Base-by-base conservation (phyloP, 2,888 invertebrate genomes). In the Autographa pulchrina region DNA sequence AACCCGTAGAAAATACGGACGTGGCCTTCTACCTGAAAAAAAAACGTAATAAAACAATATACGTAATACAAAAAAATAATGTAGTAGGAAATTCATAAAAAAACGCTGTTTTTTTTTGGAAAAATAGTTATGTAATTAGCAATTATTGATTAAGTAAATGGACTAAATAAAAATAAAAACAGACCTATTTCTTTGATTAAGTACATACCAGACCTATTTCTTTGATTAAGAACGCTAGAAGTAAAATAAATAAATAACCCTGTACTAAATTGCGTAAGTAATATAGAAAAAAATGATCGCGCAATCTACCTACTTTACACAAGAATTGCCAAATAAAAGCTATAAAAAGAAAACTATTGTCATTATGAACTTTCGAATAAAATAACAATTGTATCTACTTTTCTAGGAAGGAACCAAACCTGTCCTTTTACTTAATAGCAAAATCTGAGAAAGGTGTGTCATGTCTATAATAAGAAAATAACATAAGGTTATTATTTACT, bases 1-100 rank as follows among this genome's bases (percentile, higher is more conserved):
- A 97, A 86, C 0, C 96, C 97, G 87, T 97, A 97, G 3, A 97
- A 86, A 32, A 97, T 93, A 16, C 97, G 94, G 16, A 97, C 94
- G 83, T 96, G 92, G 4, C 96, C 96, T 63, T 94, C 91, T 35
- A 97, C 96, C 93, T 95, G 89, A 14, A 59, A 68, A 35, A 0
- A 32, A 63, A 25, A 20, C 11, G 25, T 25, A 25, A 25, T 25
- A 25, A 25, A n/a, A n/a, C n/a, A n/a, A n/a, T n/a, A n/a, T n/a
- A n/a, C n/a, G n/a, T n/a, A n/a, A n/a, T n/a, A n/a, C n/a, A n/a
- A n/a, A n/a, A n/a, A n/a, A n/a, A n/a, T n/a, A n/a, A n/a, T n/a
- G n/a, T n/a, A n/a, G n/a, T n/a, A n/a, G n/a, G n/a, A n/a, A n/a
- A n/a, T n/a, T n/a, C n/a, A n/a, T n/a, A n/a, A n/a, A n/a, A n/a